Percentiles rank a stretch among this genome's conserved stretches.
Conservation (phyloP, 2,113 vertebrate genomes). For the Hystrix brachyura region DNA sequence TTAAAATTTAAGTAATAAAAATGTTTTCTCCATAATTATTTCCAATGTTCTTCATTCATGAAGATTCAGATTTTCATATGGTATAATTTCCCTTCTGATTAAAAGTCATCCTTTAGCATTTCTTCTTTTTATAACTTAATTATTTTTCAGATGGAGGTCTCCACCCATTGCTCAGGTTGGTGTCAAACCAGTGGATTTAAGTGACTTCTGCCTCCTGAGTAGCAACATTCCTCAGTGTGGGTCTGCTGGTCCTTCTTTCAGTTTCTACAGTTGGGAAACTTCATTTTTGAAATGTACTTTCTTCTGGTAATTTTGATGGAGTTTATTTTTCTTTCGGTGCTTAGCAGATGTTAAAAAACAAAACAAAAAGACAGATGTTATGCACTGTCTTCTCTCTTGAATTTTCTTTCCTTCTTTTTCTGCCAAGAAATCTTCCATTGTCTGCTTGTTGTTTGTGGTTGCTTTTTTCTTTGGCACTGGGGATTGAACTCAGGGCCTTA, state of each 20-base stretch:
- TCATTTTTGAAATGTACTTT: slow-evolving; percentile 18
- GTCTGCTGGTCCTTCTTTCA: background rate
- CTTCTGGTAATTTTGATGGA: background rate
- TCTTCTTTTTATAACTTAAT: background rate
- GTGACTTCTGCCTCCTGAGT: background rate
- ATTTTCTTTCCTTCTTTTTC: background rate
- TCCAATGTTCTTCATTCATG: background rate
- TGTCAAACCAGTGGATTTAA: background rate
- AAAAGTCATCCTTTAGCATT: background rate
- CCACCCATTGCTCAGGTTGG: background rate
- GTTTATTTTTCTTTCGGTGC: background rate
- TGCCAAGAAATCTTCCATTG: background rate
- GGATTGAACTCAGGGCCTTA: too few relatives aligned
- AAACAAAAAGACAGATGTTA: too few relatives aligned
- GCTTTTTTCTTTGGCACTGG: background rate
- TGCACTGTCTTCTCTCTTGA: background rate
- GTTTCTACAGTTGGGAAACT: background rate
- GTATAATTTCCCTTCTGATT: background rate
- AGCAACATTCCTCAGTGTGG: background rate
- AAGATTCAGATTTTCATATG: background rate
- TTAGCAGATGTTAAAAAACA: background rate
- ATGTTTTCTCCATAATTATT: background rate
- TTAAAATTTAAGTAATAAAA: background rate
- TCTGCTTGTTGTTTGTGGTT: background rate
- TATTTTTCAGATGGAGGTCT: background rate